These are phyloP conservation scores for Clarias gariepinus DNA, from an alignment of 2,113 vertebrate species.

Conservation along the genomic window DNA sequence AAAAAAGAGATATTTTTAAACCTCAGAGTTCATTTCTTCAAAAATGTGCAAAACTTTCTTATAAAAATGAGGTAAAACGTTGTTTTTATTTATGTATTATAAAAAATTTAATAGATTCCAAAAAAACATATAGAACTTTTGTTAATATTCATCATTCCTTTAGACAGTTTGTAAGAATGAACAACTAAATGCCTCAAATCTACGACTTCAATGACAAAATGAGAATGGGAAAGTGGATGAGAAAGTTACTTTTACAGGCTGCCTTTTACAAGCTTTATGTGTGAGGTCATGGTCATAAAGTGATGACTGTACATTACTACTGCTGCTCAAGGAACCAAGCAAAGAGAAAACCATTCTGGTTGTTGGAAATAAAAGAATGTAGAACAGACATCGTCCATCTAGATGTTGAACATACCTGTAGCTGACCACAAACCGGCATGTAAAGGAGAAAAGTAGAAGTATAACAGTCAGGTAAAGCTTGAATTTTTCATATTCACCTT, in stretches of 20 bases:
- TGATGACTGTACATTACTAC: background rate
- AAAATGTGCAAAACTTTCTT: background rate
- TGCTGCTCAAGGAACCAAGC: background rate
- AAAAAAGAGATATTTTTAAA: slow-evolving; percentile 5
- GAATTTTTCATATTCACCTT: slow-evolving; percentile 97
- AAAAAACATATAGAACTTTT: no score
- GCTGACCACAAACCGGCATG: slow-evolving; percentile 88
- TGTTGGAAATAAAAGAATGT: background rate
- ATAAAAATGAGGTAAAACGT: background rate
- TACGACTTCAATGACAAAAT: background rate
- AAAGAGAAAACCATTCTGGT: background rate
- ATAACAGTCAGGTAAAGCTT: slow-evolving; percentile 94
- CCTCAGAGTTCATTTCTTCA: background rate
- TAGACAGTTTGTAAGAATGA: background rate
- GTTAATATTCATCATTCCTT: background rate
- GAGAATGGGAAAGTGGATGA: background rate
- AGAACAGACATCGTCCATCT: background rate
- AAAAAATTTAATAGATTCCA: background rate
- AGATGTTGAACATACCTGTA: slow-evolving; percentile 78
- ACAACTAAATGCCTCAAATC: background rate
- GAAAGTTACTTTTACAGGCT: background rate
- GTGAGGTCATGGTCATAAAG: background rate
- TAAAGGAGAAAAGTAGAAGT: slow-evolving; percentile 90
- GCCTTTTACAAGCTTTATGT: background rate
- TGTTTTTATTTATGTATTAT: background rate